Base-by-base conservation (phyloP, 2,113 vertebrate species). In the Sterna hirundo region DNA sequence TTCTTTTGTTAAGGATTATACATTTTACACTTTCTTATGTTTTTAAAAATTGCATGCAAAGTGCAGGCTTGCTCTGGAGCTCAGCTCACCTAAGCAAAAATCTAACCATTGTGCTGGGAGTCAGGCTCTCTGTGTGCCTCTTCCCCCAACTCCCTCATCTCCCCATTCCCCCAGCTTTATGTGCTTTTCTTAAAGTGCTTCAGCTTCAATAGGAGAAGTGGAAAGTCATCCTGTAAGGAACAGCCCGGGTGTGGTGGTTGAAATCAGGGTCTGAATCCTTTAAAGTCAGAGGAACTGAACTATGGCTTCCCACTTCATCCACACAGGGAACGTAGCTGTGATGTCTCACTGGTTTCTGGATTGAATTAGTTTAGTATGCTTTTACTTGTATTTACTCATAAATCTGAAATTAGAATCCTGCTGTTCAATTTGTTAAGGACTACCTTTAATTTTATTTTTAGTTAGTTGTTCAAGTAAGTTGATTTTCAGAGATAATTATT, bases 141-240 rank as follows among this genome's bases (percentile, higher is more conserved):
- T 54, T 77, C 32, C 3, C 42, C 18, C 6, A 38, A 6, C 11
- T 69, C 5, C 1, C 3, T 71, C 11, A 2, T 58, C 9, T 54
- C 23, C 12, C 11, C 2, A 5, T 10, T 34, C 17, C 4, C 23
- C 5, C 8, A 9, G 2, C 6, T 11, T 64, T 20, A n/a, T 22
- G 5, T 38, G 30, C 47, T 86, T 61, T 70, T 68, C n/a, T 65
- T 62, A 3, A 77, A 49, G 34, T 61, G 14, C 30, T 86, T 91
- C 23, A 62, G 7, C 25, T 69, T 77, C 16, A n/a, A 57, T 36
- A 57, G 44, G 25, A 58, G 20, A 57, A 62, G 11, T 15, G 2
- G 27, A 15, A 86, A 66, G 11, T 47, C 21, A 0, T 82, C 17
- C 34, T 86, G 9, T 36, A 75, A 62, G 27, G 15, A 93, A 20